phyloP scores from a whole-genome alignment of 1,140 invertebrate species.

The Caerostris darwini region DNA sequence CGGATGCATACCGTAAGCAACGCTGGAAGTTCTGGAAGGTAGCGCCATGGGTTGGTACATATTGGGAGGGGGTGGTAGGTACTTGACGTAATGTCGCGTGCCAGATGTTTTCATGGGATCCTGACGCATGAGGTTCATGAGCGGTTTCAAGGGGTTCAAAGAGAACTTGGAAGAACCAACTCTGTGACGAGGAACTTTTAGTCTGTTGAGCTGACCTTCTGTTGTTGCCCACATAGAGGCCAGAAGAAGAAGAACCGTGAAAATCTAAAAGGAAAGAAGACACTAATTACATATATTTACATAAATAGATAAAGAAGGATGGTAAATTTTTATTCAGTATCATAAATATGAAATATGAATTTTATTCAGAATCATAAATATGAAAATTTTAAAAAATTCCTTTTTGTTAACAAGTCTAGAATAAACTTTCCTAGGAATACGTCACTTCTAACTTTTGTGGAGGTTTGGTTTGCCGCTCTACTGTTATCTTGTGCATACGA shows the following conservation, averaged over 20 bases:
- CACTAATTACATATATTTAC: neutral
- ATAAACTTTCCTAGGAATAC: no score
- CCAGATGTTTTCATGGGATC: slow-evolving; percentile 69
- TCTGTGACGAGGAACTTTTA: slow-evolving; percentile 63
- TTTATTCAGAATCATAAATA: no score
- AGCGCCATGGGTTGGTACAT: slow-evolving; percentile 57
- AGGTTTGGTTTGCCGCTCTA: no score
- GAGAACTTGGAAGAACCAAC: slow-evolving; percentile 63
- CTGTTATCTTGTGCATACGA: no score
- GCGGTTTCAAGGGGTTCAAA: slow-evolving; percentile 52
- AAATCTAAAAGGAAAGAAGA: slow-evolving; percentile 15
- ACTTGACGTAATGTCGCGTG: slow-evolving; percentile 52
- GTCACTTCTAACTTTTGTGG: no score
- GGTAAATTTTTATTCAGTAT: no score
- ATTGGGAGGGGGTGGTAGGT: slow-evolving; percentile 58
- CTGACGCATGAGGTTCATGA: slow-evolving; percentile 69
- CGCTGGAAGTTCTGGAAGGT: slow-evolving; percentile 36
- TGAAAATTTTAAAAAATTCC: no score
- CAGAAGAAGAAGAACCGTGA: slow-evolving; percentile 23
- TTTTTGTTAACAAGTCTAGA: no score
- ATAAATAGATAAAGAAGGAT: neutral
- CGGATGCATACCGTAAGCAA: slow-evolving; percentile 41
- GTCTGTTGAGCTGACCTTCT: slow-evolving; percentile 51
- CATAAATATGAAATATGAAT: no score
- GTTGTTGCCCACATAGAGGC: slow-evolving; percentile 9